A percentile compares a stretch with the other conserved stretches of the same genome.
Conservation (phyloP, 2,113 vertebrate genomes). For the Ahaetulla prasina region DNA sequence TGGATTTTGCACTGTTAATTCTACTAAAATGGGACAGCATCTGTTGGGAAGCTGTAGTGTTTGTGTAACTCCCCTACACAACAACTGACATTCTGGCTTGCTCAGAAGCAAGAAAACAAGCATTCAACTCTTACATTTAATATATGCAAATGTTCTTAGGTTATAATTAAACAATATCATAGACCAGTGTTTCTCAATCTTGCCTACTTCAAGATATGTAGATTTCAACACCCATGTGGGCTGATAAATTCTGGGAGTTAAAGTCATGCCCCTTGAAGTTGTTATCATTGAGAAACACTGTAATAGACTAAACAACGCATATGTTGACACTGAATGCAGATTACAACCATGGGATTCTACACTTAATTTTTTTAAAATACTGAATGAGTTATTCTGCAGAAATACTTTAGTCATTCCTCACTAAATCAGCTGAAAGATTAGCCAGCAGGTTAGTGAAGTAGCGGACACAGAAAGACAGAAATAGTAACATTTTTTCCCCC, state of each 20-base stretch:
- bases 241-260: not conserved
- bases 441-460: conserved; percentile 66
- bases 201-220: not conserved
- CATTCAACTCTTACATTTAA: not conserved
- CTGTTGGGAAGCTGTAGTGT: not conserved
- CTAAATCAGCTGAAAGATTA: conserved; percentile 69
- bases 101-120: not conserved
- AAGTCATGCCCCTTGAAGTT: not conserved
- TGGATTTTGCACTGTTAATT: not conserved
- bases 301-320: not conserved
- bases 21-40: not conserved
- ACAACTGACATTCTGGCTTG: not conserved
- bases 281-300: not conserved
- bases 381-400: conserved; percentile 3
- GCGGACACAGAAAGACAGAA: conserved; percentile 58
- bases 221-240: not conserved
- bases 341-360: not conserved
- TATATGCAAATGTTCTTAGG: not conserved
- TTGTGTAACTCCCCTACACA: not conserved
- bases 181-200: not conserved
- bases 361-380: conserved; percentile 11
- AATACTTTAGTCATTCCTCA: conserved; percentile 71
- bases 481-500: conserved; percentile 34
- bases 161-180: not conserved
- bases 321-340: not conserved